Conservation (phyloP, 2,888 invertebrate species). For the Synergus gifuensis region DNA sequence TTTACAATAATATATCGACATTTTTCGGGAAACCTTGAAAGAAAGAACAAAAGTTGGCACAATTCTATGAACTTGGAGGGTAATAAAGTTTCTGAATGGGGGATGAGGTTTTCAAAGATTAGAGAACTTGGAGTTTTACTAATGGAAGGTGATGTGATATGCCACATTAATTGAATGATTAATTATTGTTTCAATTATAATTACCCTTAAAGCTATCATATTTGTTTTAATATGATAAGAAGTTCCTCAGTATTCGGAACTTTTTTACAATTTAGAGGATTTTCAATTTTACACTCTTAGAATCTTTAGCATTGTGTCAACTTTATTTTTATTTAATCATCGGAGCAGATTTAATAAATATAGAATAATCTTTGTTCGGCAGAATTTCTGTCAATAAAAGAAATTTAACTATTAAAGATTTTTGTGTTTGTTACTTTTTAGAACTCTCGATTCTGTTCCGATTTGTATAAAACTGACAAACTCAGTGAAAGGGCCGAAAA, state of each 20-base stretch:
- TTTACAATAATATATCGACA: background rate
- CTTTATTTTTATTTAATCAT: too few relatives aligned
- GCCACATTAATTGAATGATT: background rate
- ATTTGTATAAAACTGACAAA: background rate
- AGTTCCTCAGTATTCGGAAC: too few relatives aligned
- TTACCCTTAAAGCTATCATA: background rate
- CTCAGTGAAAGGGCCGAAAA: background rate
- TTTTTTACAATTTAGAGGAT: too few relatives aligned
- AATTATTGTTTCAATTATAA: background rate
- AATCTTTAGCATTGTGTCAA: too few relatives aligned
- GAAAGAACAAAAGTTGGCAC: background rate
- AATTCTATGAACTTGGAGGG: background rate
- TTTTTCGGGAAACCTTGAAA: conserved; percentile 2
- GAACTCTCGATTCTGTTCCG: too few relatives aligned
- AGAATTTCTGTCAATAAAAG: too few relatives aligned
- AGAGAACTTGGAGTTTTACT: background rate
- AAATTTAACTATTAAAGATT: too few relatives aligned
- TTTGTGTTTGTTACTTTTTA: too few relatives aligned
- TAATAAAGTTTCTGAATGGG: background rate
- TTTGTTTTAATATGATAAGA: background rate
- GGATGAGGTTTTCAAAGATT: background rate
- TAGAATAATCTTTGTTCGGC: too few relatives aligned
- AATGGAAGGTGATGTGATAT: background rate
- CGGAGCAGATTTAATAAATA: too few relatives aligned
- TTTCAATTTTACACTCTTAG: too few relatives aligned